phyloP scores from a whole-genome alignment of 2,888 invertebrate genomes.

The Clusia tigrina region DNA sequence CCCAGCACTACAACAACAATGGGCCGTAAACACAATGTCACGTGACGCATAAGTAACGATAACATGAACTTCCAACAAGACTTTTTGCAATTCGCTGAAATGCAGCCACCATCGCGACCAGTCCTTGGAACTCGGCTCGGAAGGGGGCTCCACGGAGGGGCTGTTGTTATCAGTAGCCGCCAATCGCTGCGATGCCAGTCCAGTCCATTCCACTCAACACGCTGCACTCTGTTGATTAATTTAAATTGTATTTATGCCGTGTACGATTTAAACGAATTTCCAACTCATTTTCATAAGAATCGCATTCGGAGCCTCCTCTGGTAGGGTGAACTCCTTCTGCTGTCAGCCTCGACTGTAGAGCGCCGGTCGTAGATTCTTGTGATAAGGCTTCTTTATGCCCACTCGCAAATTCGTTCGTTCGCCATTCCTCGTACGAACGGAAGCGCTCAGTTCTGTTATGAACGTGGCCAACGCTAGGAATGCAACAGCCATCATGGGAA shows the following conservation, averaged over 20 bases:
- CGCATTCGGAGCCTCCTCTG: constrained; percentile 27
- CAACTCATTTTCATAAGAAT: constrained; percentile 41
- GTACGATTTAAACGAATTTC: constrained; percentile 33
- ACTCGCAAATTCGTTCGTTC: background rate
- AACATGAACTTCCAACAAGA: background rate
- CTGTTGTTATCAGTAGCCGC: background rate
- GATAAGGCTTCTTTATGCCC: constrained; percentile 24
- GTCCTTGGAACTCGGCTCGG: background rate
- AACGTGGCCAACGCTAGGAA: background rate
- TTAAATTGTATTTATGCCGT: constrained; percentile 54
- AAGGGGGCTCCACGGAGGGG: background rate
- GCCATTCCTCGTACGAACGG: constrained; percentile 21
- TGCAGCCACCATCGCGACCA: too few species aligned
- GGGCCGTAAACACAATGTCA: too few species aligned
- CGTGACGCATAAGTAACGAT: background rate
- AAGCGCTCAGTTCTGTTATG: constrained; percentile 12
- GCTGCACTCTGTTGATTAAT: constrained; percentile 43
- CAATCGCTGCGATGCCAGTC: too few species aligned
- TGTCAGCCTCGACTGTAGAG: background rate
- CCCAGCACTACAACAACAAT: background rate
- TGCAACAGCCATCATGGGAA: background rate
- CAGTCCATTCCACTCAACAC: constrained; percentile 5
- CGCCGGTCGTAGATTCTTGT: constrained; percentile 25
- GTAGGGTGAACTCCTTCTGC: background rate
- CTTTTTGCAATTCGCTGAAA: background rate